phyloP scores from a whole-genome alignment of 1,140 invertebrate genomes.

The Megathymus violae region DNA sequence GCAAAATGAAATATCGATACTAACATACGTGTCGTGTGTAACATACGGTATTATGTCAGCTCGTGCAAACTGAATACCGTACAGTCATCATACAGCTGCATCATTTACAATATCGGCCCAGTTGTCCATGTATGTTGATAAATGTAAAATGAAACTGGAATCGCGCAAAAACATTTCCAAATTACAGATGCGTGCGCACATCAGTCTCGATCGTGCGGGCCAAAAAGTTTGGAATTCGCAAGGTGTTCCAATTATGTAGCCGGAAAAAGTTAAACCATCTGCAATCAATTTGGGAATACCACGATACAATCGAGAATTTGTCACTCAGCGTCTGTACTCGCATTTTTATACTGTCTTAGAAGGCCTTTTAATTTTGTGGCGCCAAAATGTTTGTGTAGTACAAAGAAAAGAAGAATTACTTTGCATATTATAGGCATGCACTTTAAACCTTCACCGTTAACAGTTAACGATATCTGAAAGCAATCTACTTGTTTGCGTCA shows the following conservation, averaged over 20 bases:
- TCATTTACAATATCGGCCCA: conserved; percentile 4
- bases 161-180: conserved; percentile 16
- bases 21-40: too few relatives aligned
- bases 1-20: too few relatives aligned
- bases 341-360: conserved; percentile 15
- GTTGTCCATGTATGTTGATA: conserved; percentile 7
- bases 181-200: conserved; percentile 22
- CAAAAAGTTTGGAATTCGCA: conserved; percentile 29
- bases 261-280: conserved; percentile 31
- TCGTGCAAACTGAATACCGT: conserved; percentile 4
- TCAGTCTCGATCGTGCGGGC: conserved; percentile 16
- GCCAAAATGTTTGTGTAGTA: conserved; percentile 9
- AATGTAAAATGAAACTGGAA: conserved; percentile 14
- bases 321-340: conserved; percentile 14
- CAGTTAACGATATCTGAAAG: too few relatives aligned
- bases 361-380: conserved; percentile 14
- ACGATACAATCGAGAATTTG: conserved; percentile 30
- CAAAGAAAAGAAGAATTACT: too few relatives aligned
- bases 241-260: conserved; percentile 31
- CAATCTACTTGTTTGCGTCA: too few relatives aligned
- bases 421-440: too few relatives aligned
- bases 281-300: conserved; percentile 28
- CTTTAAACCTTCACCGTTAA: too few relatives aligned
- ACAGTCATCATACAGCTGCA: conserved; percentile 14
- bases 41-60: too few relatives aligned